Conservation (phyloP, 2,888 invertebrate species). For the Drosophila anomelani region DNA sequence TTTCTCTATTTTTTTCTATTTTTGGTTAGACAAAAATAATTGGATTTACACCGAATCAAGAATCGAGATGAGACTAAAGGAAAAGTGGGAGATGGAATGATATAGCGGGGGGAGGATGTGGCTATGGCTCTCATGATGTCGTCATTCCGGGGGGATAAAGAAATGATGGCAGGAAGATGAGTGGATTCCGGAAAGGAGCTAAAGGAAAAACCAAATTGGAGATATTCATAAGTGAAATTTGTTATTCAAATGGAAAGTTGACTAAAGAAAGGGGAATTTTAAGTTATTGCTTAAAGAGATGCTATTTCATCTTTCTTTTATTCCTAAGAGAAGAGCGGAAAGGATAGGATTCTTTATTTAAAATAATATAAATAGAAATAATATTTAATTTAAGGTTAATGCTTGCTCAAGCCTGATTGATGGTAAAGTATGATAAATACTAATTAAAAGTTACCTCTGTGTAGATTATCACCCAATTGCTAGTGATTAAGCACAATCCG, state of each 20-base stretch:
- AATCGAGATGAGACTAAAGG: conserved; percentile 20
- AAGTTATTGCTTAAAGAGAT: neutral
- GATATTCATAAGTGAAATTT: conserved; percentile 49
- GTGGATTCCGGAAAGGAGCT: conserved; percentile 6
- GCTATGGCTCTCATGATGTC: conserved; percentile 32
- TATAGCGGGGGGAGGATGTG: conserved; percentile 1
- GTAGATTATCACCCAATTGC: conserved; percentile 24
- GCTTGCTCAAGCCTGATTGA: neutral
- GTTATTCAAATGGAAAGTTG: conserved; percentile 31
- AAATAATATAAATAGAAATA: neutral
- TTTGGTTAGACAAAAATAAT: conserved; percentile 69
- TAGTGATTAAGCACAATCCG: conserved; percentile 21
- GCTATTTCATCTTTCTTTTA: neutral
- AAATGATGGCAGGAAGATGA: conserved; percentile 17
- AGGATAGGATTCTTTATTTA: neutral
- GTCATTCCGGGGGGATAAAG: conserved; percentile 36
- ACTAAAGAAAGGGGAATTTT: conserved; percentile 1
- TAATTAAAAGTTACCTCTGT: neutral
- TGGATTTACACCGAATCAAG: conserved; percentile 60
- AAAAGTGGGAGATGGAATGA: neutral
- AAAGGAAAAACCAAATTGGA: conserved; percentile 9
- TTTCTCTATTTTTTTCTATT: conserved; percentile 18
- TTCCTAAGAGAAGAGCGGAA: neutral
- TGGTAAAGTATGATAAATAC: conserved; percentile 15
- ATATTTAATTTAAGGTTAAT: conserved; percentile 1